Evolutionary conservation across 1,140 invertebrate genomes (phyloP), one percentile per base, ranked within the genome.

Genomic region (Drosophila equinoxialis): DNA sequence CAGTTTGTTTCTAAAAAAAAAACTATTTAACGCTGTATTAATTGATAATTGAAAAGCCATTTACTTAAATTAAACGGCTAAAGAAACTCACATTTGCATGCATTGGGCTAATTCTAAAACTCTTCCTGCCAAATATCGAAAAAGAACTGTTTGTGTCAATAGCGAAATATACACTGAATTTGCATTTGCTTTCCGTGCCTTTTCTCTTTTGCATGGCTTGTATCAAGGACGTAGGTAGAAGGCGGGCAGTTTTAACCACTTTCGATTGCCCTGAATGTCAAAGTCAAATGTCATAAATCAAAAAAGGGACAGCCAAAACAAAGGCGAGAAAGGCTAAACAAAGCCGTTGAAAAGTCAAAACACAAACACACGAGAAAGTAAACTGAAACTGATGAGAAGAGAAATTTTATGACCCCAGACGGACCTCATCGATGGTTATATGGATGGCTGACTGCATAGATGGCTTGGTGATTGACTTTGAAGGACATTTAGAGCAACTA

Each of bases 241-340:
- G 59, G 11, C 37, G 59, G 11, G 8, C 3, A 1, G 35, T 41
- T 60, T 61, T 45, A 33, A 10, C 42, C 41, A 60, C 20, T 77
- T 35, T 55, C 73, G 45, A 68, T 75, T 65, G 71, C 10, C 65
- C 68, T 63, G 45, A 64, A 45, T 54, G 51, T 55, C 73, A 74
- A 77, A 73, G 80, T 75, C 77, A 68, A 76, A 61, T 67, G 85
- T 65, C 81, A 66, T 89, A 89, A 90, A 90, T 89, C 85, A 84
- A 59, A 26, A 30, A 58, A 39, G 33, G 63, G 57, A 63, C 72
- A 60, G 45, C 26, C 58, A 59, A 58, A 72, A 66, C 68, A 77
- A 87, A 82, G 77, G 75, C 17, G 17, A 51, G 20, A 51, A 51
- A 51, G 45, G 45, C 45, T 51, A 51, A 83, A 75, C 74, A 37